Conservation (phyloP, 2,888 invertebrate genomes). For the Hybos culiciformis region DNA sequence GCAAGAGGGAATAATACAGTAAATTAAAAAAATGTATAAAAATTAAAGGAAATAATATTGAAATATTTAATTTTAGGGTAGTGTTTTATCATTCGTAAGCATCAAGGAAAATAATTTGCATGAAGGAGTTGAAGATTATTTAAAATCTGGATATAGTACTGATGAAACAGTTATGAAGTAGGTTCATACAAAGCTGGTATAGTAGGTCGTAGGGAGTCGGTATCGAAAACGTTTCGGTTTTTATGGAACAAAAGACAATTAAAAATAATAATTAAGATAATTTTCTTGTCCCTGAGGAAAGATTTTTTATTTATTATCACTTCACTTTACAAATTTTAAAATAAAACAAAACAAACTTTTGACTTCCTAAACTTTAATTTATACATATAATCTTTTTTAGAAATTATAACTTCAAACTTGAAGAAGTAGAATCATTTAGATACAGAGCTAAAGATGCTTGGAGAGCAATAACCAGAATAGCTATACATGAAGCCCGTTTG, state of each 20-base stretch:
- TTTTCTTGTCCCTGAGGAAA: too few species aligned
- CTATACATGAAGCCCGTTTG: constrained; percentile 83
- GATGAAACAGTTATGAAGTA: constrained; percentile 49
- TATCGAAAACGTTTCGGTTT: too few species aligned
- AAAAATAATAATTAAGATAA: too few species aligned
- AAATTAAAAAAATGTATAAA: constrained; percentile 12
- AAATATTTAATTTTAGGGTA: constrained; percentile 42
- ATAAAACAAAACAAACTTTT: too few species aligned
- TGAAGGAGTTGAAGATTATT: constrained; percentile 59
- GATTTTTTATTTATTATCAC: too few species aligned
- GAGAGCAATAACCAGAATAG: constrained; percentile 84
- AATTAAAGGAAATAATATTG: not conserved
- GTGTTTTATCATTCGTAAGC: constrained; percentile 78
- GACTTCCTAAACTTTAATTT: not conserved
- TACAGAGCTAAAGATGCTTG: constrained; percentile 93
- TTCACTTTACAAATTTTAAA: too few species aligned
- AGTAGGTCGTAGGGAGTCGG: too few species aligned
- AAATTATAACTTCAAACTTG: constrained; percentile 85
- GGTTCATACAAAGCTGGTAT: too few species aligned
- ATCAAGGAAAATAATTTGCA: constrained; percentile 60
- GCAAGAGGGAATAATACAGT: constrained; percentile 75
- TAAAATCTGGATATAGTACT: constrained; percentile 51
- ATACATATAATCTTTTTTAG: constrained; percentile 36
- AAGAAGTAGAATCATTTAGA: constrained; percentile 91
- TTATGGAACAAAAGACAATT: too few species aligned